A percentile compares a stretch with the other conserved stretches of the same genome.
phyloP scores from a whole-genome alignment of 2,113 vertebrate species.

The Neolamprologus devosi region DNA sequence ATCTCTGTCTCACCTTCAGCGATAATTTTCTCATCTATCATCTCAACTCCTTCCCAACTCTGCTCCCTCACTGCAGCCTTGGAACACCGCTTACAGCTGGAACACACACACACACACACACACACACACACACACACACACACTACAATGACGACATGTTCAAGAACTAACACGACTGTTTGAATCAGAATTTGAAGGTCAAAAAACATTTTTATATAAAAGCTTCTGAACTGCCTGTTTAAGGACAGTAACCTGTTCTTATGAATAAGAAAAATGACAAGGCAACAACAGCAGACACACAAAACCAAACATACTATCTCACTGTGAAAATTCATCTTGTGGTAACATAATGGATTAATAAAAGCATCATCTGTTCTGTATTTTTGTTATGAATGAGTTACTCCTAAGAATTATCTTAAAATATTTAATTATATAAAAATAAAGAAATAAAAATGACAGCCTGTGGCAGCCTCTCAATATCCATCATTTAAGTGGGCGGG shows the following conservation, averaged over 20 bases:
- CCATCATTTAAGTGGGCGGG: not conserved
- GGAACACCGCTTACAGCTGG: conserved; percentile 66
- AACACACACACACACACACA: not conserved
- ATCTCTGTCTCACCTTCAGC: conserved; percentile 51
- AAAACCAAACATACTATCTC: not conserved
- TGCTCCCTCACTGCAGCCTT: conserved; percentile 18
- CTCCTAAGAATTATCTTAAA: not conserved
- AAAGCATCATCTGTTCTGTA: not conserved
- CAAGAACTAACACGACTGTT: not conserved
- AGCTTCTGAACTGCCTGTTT: not conserved
- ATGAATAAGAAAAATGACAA: not conserved
- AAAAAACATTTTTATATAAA: not conserved
- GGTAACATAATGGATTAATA: not conserved
- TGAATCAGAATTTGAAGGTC: not conserved
- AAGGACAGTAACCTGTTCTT: not conserved
- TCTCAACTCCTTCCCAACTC: not conserved
- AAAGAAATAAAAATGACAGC: not conserved
- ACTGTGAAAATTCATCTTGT: not conserved
- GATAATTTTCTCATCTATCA: conserved; percentile 40
- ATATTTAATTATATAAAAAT: not conserved
- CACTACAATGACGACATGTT: not conserved
- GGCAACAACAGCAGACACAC: not conserved
- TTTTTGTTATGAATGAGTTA: not conserved
- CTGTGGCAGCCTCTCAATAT: not conserved
- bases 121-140: not conserved